Percentiles rank a stretch among this genome's conserved stretches.
Evolutionary conservation across 2,888 invertebrate species (phyloP).

Genomic region (Scaptodrosophila latifasciaeformis): DNA sequence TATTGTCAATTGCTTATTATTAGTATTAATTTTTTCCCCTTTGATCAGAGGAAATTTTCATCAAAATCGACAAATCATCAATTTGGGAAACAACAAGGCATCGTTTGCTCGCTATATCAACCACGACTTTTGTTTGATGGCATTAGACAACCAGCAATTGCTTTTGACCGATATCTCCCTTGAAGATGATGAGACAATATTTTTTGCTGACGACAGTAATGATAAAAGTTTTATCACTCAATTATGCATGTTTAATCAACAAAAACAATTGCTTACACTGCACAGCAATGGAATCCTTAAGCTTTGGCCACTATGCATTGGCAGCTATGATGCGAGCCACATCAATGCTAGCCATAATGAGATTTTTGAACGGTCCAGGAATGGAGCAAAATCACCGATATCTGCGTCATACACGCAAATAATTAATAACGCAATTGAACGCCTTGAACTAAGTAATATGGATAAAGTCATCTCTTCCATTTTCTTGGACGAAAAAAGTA

Average conservation of each 20-base stretch:
- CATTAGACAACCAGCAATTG: constrained; percentile 59
- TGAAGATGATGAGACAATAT: constrained; percentile 60
- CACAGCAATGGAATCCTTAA: constrained; percentile 69
- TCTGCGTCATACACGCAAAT: constrained; percentile 29
- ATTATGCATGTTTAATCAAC: constrained; percentile 60
- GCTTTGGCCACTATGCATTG: constrained; percentile 62
- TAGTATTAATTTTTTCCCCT: not conserved
- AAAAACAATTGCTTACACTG: constrained; percentile 67
- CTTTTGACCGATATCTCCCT: constrained; percentile 69
- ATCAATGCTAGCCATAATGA: constrained; percentile 6
- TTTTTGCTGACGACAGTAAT: constrained; percentile 48
- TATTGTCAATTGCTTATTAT: not conserved
- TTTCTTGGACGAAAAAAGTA: constrained; percentile 38
- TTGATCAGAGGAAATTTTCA: constrained; percentile 73
- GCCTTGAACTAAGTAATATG: constrained; percentile 8
- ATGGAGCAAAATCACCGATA: no score
- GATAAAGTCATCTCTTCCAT: constrained; percentile 41
- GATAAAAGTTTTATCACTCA: constrained; percentile 47
- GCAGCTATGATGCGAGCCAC: constrained; percentile 42
- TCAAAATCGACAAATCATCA: constrained; percentile 72
- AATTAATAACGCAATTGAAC: constrained; percentile 29
- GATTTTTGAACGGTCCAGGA: constrained; percentile 12
- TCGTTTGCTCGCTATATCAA: constrained; percentile 61
- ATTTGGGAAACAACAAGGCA: constrained; percentile 55
- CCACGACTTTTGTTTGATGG: constrained; percentile 68